Evolutionary conservation across 2,797 vertebrate species (phyloP), one percentile per base, ranked within the genome.

Genomic region (Lepidocolaptes lacrymiger): DNA sequence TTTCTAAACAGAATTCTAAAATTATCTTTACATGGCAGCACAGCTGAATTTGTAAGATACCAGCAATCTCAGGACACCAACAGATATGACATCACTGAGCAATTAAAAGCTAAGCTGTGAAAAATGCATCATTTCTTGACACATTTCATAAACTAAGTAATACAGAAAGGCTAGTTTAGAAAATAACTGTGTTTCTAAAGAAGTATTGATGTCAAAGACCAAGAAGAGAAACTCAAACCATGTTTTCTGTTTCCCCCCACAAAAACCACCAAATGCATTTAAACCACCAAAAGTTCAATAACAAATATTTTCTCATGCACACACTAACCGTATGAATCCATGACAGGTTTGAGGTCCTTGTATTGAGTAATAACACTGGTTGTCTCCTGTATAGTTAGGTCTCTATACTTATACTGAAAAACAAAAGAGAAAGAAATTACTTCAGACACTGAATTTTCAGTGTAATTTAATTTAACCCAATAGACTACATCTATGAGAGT

Each of bases 381-480:
- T 52, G 99, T 99, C 97, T 99, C 99, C 64, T 99, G 98, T 77
- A 99, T 98, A 44, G 99, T 99, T 88, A 99, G 95, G 96, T 99
- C 99, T 98, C 98, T 98, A 92, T 99, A 99, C 94, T 99, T 99
- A 96, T 99, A 99, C 99, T 99, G 98, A 97, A 99, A 97, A 96
- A 89, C 28, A 97, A 97, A 94, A 94, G 89, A 93, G 48, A 96
- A 91, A 94, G 54, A 86, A 73, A 92, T 92, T 21, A 81, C 27
- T 91, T 86, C 6, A 90, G 24, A 73, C 24, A 16, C 3, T 26
- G 23, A 20, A 28, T 43, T 73, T 81, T 48, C 52, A 18, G 3
- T 26, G 12, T 51, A 14, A 52, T 24, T 83, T 73, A 41, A 59
- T 55, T 81, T 51, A 48, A 34, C 13, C 27, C 14, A 54, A 68